Base-by-base conservation (phyloP, 2,113 vertebrate species). In the Proterorhinus semilunaris region DNA sequence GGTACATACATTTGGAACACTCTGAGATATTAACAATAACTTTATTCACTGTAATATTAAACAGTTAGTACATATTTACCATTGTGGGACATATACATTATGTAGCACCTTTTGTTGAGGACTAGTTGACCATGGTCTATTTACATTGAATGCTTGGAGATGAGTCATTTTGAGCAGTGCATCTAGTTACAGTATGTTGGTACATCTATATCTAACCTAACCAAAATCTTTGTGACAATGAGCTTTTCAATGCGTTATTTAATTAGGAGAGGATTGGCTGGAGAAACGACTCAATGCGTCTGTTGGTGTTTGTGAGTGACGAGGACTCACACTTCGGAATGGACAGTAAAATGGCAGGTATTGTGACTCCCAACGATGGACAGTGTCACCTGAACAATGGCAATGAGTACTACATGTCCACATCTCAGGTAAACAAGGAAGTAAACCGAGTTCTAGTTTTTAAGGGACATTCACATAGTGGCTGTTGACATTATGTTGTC, bases 291-390 rank as follows among this genome's bases (percentile, higher is more conserved):
- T 98, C 98, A 1, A 94, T 99, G 71, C 97, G 96, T 78, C 87
- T 99, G 86, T 77, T 99, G 88, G 97, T 99, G 79, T 99, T 99
- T 86, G 97, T 95, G 79, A 98, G 95, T 45, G 98, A 99, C 5
- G 96, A 92, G 0, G 96, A 99, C 91, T 99, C 98, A 49, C 98
- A 99, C 85, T 95, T 98, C 71, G 98, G 97, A 68, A 99, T 99
- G 97, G 98, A 99, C 88, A 98, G 98, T 83, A 99, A 96, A 87
- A 88, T 99, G 90, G 95, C 97, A 4, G 98, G 98, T 65, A 98
- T 99, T 0, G 98, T 99, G 74, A 93, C 96, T 80, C 98, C 98
- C 69, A 98, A 99, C 1, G 98, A 99, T 6, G 95, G 96, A 0
- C 92, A 94, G 76, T 99, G 98, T 83, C 97, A 99, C 82, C 89